These are phyloP conservation scores for Cyclophora punctaria DNA, from an alignment of 2,888 invertebrate species.

Conservation along the genomic window DNA sequence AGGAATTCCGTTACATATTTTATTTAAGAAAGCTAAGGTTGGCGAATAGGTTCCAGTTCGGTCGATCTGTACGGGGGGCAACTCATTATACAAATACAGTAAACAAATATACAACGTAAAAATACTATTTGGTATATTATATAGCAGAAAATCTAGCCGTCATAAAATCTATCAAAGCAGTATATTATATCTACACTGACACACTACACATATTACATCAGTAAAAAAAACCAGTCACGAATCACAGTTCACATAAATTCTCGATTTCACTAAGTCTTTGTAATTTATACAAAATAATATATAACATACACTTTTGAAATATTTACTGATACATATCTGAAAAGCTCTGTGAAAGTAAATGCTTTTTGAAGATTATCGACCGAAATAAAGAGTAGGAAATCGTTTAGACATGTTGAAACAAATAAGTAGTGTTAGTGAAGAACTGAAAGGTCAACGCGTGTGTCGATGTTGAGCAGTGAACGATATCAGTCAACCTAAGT, in stretches of 20 bases:
- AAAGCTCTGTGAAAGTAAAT: conserved; percentile 54
- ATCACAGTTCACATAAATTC: conserved; percentile 75
- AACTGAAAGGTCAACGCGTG: conserved; percentile 25
- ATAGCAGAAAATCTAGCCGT: conserved; percentile 70
- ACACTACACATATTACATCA: conserved; percentile 59
- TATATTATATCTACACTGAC: conserved; percentile 61
- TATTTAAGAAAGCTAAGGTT: too few relatives aligned
- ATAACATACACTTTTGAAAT: conserved; percentile 54
- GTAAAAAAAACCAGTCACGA: conserved; percentile 73
- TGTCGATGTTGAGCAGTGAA: conserved; percentile 44
- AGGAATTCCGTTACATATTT: too few relatives aligned
- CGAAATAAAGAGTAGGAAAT: conserved; percentile 7
- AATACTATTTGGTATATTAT: conserved; percentile 75
- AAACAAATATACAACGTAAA: conserved; percentile 71
- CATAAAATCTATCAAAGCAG: conserved; percentile 69
- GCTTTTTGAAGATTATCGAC: conserved; percentile 35
- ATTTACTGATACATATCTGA: conserved; percentile 41
- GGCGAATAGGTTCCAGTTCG: too few relatives aligned
- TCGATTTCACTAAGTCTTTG: conserved; percentile 72
- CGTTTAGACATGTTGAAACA: conserved; percentile 17
- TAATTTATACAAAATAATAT: conserved; percentile 58
- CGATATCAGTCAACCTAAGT: conserved; percentile 34
- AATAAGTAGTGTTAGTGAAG: conserved; percentile 25
- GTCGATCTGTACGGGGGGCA: not conserved
- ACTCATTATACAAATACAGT: conserved; percentile 49